phyloP scores from a whole-genome alignment of 1,140 invertebrate species.

The Lanistes nyassanus region DNA sequence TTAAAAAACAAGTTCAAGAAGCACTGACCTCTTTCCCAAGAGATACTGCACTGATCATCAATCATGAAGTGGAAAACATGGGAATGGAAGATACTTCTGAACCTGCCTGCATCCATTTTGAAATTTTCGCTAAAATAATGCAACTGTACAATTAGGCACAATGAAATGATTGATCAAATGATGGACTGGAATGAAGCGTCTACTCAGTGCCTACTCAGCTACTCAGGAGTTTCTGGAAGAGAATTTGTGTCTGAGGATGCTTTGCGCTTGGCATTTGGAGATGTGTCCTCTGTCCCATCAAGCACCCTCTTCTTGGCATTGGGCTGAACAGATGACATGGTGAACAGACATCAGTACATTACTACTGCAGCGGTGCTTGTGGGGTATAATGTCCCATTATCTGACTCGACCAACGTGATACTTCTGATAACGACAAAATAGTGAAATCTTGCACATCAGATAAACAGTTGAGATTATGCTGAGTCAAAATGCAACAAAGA shows the following conservation, averaged over 20 bases:
- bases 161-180: background rate
- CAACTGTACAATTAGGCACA: background rate
- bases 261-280: conserved; percentile 34
- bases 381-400: background rate
- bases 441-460: too few species aligned
- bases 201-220: background rate
- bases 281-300: conserved; percentile 27
- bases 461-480: too few species aligned
- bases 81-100: too few species aligned
- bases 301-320: conserved; percentile 39
- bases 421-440: background rate
- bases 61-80: too few species aligned
- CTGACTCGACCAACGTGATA: background rate
- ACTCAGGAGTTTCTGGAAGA: conserved; percentile 33
- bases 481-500: too few species aligned
- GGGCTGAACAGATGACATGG: conserved; percentile 18
- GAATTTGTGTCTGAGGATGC: conserved; percentile 37
- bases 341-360: background rate
- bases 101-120: background rate
- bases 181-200: background rate
- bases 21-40: too few species aligned
- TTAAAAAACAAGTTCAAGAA: too few species aligned
- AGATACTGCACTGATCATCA: too few species aligned
- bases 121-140: background rate
- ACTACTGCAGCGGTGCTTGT: background rate